Conservation (phyloP, 1,140 invertebrate genomes). For the Bacillus rossius region DNA sequence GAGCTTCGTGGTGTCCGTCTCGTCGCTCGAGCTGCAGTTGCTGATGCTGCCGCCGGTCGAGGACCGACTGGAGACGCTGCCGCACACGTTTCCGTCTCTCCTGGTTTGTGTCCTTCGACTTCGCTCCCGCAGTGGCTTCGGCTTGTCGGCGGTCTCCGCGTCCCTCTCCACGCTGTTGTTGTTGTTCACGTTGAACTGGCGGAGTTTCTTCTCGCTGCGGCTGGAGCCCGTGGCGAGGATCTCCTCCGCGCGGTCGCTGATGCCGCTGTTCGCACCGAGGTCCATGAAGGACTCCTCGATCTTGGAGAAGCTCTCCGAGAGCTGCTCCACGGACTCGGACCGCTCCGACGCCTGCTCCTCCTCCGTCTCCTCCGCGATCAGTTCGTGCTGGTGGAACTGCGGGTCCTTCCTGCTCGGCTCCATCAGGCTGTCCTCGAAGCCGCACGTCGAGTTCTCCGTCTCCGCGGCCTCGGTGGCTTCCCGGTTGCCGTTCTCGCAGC, state of each 20-base stretch:
- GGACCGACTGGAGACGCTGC: constrained; percentile 24
- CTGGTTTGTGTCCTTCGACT: neutral
- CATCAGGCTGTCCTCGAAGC: constrained; percentile 37
- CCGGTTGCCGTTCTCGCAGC: neutral
- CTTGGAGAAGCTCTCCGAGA: constrained; percentile 43
- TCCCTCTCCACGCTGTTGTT: constrained; percentile 37
- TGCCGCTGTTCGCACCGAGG: neutral
- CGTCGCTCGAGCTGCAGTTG: constrained; percentile 47
- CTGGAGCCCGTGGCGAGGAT: too few relatives aligned
- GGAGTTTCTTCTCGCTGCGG: constrained; percentile 28
- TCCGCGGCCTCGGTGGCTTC: constrained; percentile 35
- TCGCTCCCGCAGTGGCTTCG: neutral
- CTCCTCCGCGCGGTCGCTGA: constrained; percentile 1
- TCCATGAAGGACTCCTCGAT: constrained; percentile 15
- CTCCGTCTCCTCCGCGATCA: constrained; percentile 42
- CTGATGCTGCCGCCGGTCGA: constrained; percentile 45
- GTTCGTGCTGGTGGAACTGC: constrained; percentile 10
- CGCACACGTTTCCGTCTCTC: too few relatives aligned
- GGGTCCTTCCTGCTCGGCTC: constrained; percentile 20
- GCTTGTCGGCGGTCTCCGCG: neutral
- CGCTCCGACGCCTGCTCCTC: constrained; percentile 39
- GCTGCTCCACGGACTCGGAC: constrained; percentile 44
- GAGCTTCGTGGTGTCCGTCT: constrained; percentile 41
- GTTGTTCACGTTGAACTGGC: constrained; percentile 46
- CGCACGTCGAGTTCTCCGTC: constrained; percentile 23